phyloP scores from a whole-genome alignment of 2,888 invertebrate species.

The Vannuccia rotundouncinata region DNA sequence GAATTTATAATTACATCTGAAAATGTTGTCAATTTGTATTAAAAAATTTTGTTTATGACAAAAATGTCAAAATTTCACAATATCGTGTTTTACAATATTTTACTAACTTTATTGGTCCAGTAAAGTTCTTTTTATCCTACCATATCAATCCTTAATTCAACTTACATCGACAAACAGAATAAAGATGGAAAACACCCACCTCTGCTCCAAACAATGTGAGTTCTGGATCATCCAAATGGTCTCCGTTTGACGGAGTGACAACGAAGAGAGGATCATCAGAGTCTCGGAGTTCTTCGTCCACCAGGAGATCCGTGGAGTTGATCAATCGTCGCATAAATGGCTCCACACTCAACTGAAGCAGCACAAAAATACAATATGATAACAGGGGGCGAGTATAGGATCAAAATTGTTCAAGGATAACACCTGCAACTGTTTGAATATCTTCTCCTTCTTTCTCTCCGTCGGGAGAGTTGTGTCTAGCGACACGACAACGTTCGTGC shows the following conservation, averaged over 20 bases:
- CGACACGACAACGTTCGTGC: background rate
- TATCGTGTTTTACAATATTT: too few species aligned
- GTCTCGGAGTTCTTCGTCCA: background rate
- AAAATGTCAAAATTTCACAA: too few species aligned
- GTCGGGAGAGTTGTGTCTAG: background rate
- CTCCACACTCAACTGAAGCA: background rate
- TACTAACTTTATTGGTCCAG: too few species aligned
- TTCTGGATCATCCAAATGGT: background rate
- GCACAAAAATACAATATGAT: background rate
- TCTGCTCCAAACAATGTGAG: background rate
- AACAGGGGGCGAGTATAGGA: background rate
- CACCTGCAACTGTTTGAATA: slow-evolving; percentile 1
- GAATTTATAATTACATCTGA: too few species aligned
- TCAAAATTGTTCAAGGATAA: background rate
- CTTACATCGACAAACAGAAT: too few species aligned
- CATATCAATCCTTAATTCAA: too few species aligned
- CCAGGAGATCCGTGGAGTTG: background rate
- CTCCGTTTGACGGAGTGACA: background rate
- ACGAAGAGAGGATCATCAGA: background rate
- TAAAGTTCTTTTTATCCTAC: too few species aligned
- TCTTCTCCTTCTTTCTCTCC: slow-evolving; percentile 11
- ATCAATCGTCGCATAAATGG: background rate
- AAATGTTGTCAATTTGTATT: too few species aligned
- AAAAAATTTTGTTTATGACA: too few species aligned
- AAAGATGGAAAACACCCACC: too few species aligned